Evolutionary conservation across 2,797 vertebrate species (phyloP).

Genomic region (Enteromius radiatus): DNA sequence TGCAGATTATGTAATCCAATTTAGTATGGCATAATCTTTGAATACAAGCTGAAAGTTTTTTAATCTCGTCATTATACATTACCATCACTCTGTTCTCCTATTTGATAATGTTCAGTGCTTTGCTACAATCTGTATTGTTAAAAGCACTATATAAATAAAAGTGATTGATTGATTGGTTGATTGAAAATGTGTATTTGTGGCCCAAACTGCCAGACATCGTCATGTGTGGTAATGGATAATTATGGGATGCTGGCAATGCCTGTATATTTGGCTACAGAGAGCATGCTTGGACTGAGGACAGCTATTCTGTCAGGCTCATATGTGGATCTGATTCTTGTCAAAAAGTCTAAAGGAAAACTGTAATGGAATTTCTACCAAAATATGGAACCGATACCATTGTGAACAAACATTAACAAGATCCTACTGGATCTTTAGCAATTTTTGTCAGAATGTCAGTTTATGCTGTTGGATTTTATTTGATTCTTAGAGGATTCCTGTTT

Average conservation of each 20-base stretch:
- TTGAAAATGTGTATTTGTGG: slow-evolving; percentile 6
- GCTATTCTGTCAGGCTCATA: background rate
- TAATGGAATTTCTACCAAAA: background rate
- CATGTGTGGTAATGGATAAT: background rate
- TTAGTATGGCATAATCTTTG: background rate
- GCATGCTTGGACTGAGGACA: background rate
- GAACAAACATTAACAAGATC: background rate
- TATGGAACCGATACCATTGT: background rate
- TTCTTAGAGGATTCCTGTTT: background rate
- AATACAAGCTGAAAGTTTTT: background rate
- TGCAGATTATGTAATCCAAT: background rate
- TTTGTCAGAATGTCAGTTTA: background rate
- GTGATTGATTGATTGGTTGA: too few relatives aligned
- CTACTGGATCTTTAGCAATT: background rate
- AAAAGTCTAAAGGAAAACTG: background rate
- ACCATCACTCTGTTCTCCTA: too few relatives aligned
- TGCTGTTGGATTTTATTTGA: background rate
- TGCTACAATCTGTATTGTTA: too few relatives aligned
- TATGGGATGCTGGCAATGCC: background rate
- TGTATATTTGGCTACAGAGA: background rate
- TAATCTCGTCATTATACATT: too few relatives aligned
- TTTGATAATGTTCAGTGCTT: too few relatives aligned
- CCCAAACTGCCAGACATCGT: background rate
- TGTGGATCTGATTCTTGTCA: background rate
- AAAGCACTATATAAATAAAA: too few relatives aligned